Conservation (phyloP, 2,888 invertebrate genomes). For the Bellardia bayeri region DNA sequence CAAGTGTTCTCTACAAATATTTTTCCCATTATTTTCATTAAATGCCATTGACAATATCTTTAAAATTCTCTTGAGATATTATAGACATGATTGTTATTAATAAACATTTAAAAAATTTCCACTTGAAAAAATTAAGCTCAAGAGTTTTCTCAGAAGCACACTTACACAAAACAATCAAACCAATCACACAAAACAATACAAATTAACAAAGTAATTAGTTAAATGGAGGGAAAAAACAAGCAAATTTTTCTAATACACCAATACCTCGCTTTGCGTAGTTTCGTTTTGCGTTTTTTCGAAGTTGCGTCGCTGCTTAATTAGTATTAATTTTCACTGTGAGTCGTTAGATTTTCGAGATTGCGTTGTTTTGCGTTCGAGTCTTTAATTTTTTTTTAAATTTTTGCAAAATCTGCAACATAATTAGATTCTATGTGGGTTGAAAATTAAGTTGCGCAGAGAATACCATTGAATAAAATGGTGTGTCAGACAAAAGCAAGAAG, state of each 20-base stretch:
- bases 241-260: not conserved
- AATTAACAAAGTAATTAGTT: constrained; percentile 36
- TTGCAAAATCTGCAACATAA: too few species aligned
- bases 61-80: constrained; percentile 37
- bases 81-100: constrained; percentile 13
- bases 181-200: constrained; percentile 43
- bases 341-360: too few species aligned
- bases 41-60: constrained; percentile 47
- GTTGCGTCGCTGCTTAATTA: too few species aligned
- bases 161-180: constrained; percentile 52
- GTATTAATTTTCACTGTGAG: too few species aligned
- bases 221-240: not conserved
- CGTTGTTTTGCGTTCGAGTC: too few species aligned
- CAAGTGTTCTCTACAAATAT: not conserved
- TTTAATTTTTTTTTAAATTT: too few species aligned
- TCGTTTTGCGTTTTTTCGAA: too few species aligned
- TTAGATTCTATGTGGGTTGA: too few species aligned
- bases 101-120: constrained; percentile 47
- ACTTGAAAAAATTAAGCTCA: constrained; percentile 68
- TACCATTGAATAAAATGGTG: too few species aligned
- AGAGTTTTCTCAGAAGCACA: constrained; percentile 14
- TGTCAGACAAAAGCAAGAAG: too few species aligned
- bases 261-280: too few species aligned
- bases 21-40: not conserved
- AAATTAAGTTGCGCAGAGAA: too few species aligned